Base-by-base conservation (phyloP, 2,888 invertebrate genomes). In the Phyto melanocephala region DNA sequence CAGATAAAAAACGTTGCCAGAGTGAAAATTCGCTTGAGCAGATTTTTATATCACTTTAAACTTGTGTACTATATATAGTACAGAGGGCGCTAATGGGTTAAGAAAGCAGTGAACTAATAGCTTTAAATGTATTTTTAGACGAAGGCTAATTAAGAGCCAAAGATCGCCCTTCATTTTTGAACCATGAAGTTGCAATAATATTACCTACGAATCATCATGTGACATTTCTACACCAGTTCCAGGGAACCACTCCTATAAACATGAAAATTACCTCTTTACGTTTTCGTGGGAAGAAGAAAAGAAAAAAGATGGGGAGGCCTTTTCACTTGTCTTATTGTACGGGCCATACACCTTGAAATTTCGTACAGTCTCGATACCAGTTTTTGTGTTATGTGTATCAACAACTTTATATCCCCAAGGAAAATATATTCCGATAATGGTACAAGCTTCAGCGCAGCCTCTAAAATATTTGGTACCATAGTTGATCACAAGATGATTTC, bases 281-380 rank as follows among this genome's bases (percentile, higher is more conserved):
- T 85, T 2, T 77, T 68, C 1, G 33, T 84, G 22, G 82, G 84
- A 6, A 33, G 83, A 50, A 78, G 75, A n/a, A 47, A 45, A 1
- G 81, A 84, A 33, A 86, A 85, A 11, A 58, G 78, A 37, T 85
- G 82, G 85, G 83, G 85, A 1, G 83, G 83, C 8, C 52, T 85
- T 17, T 82, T 86, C 10, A 86, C 86, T 0, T 85, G 84, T 37
- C 63, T 84, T 3, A 86, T 84, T 17, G 77, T 79, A 10, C 82
- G 80, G 3, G 85, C 84, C 2, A 63, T 84, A 0, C 86, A 86
- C 22, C 50, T 84, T 0, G 72, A 85, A 62, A 17, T 85, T 37
- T 82, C 83, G 13, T 15, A 67, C 20, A 33, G 58, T 56, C 24
- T 71, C 52, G 83, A 81, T 8, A 75, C 85, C 1, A 78, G 81